phyloP scores from a whole-genome alignment of 2,113 vertebrate species.

The Istiophorus platypterus region DNA sequence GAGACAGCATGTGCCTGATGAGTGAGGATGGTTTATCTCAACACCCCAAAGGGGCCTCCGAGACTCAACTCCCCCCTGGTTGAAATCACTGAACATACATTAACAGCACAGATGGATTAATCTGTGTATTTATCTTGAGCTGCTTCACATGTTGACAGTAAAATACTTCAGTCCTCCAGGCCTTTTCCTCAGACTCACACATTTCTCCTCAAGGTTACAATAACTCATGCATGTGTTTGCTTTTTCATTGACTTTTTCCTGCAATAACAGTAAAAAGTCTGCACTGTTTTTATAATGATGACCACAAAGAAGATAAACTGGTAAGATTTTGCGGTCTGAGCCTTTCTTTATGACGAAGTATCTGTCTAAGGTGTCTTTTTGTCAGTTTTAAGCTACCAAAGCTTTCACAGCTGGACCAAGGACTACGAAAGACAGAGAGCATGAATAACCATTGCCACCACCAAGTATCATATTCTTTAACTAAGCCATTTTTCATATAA shows the following conservation, averaged over 20 bases:
- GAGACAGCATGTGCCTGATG: slow-evolving; percentile 76
- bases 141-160: slow-evolving; percentile 25
- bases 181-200: slow-evolving; percentile 10
- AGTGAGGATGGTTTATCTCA: slow-evolving; percentile 53
- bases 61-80: slow-evolving; percentile 9
- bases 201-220: slow-evolving; percentile 36
- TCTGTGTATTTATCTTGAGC: slow-evolving; percentile 19
- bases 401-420: slow-evolving; percentile 61
- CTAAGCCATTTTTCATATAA: neutral
- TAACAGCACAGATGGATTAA: slow-evolving; percentile 19
- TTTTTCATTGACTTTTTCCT: slow-evolving; percentile 33
- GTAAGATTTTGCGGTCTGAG: slow-evolving; percentile 12
- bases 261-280: neutral
- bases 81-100: slow-evolving; percentile 30
- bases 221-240: slow-evolving; percentile 36
- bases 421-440: slow-evolving; percentile 17
- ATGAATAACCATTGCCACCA: neutral
- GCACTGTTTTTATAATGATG: neutral
- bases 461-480: neutral
- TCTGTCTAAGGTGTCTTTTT: slow-evolving; percentile 27
- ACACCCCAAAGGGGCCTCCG: slow-evolving; percentile 47
- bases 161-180: slow-evolving; percentile 4
- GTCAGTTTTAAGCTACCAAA: slow-evolving; percentile 41
- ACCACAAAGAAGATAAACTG: slow-evolving; percentile 33
- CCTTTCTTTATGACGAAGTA: slow-evolving; percentile 48